Evolutionary conservation across 2,113 vertebrate genomes (phyloP).

Genomic region (Cyanoderma ruficeps): DNA sequence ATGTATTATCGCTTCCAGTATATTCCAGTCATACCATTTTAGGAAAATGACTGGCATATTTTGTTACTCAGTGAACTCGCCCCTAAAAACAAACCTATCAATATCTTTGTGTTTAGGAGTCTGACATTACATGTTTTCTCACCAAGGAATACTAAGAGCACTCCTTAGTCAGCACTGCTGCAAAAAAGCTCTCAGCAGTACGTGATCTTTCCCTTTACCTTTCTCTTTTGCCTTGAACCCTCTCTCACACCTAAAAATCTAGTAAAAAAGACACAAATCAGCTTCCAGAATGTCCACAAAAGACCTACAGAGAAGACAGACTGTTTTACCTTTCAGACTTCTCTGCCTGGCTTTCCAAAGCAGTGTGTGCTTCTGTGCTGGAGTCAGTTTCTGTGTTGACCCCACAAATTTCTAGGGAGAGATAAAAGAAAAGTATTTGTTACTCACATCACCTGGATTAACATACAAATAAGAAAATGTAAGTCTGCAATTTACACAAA

Average conservation of each 20-base stretch:
- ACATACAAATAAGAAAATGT: neutral
- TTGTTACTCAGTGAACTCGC: neutral
- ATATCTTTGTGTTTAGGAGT: neutral
- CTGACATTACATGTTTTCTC: neutral
- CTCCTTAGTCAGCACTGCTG: neutral
- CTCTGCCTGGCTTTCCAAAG: neutral
- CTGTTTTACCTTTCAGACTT: constrained; percentile 49
- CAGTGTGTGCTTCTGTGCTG: neutral
- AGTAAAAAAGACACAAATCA: neutral
- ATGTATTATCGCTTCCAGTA: neutral
- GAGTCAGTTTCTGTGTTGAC: neutral
- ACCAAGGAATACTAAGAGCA: neutral
- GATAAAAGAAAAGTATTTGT: neutral
- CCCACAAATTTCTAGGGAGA: neutral
- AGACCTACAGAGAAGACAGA: neutral
- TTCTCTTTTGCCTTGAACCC: neutral
- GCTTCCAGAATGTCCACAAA: neutral
- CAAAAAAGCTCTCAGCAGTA: neutral
- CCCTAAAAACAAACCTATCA: neutral
- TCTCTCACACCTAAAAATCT: neutral
- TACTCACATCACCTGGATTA: neutral
- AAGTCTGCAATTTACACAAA: neutral
- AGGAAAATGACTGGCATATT: neutral
- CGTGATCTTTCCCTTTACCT: neutral
- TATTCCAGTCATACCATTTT: neutral